These are phyloP conservation scores for Gopherus evgoodei DNA, from an alignment of 2,113 vertebrate genomes.

Conservation along the genomic window DNA sequence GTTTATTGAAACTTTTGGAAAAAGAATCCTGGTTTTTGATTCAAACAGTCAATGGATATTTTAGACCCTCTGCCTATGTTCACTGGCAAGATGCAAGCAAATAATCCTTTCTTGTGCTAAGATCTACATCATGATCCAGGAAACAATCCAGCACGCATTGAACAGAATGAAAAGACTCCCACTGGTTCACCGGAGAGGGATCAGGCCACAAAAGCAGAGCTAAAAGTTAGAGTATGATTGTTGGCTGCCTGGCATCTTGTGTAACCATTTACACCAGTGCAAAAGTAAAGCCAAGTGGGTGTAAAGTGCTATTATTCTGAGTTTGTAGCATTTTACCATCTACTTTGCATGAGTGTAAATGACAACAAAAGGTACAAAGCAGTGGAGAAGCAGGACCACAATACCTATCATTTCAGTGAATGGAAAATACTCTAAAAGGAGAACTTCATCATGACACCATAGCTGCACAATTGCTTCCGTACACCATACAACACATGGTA, in stretches of 20 bases:
- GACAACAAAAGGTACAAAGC: slow-evolving; percentile 49
- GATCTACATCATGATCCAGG: neutral
- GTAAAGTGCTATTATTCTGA: neutral
- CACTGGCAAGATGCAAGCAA: neutral
- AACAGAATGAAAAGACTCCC: neutral
- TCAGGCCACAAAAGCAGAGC: neutral
- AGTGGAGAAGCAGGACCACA: slow-evolving; percentile 13
- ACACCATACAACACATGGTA: neutral
- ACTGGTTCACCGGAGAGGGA: neutral
- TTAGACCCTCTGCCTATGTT: neutral
- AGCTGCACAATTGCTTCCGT: neutral
- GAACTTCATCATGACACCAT: neutral
- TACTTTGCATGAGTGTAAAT: slow-evolving; percentile 58
- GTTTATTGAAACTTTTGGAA: slow-evolving; percentile 13
- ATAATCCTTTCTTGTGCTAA: neutral
- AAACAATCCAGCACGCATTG: neutral
- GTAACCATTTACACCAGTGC: slow-evolving; percentile 57
- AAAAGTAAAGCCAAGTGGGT: slow-evolving; percentile 50
- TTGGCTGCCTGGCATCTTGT: slow-evolving; percentile 54
- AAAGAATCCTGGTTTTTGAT: neutral
- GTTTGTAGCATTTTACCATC: slow-evolving; percentile 53
- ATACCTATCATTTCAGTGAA: slow-evolving; percentile 29
- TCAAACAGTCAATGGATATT: neutral
- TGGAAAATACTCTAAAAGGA: slow-evolving; percentile 13
- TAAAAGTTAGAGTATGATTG: slow-evolving; percentile 44